These are phyloP conservation scores for Poeciliopsis turrubarensis DNA, from an alignment of 2,113 vertebrate species.

Conservation along the genomic window DNA sequence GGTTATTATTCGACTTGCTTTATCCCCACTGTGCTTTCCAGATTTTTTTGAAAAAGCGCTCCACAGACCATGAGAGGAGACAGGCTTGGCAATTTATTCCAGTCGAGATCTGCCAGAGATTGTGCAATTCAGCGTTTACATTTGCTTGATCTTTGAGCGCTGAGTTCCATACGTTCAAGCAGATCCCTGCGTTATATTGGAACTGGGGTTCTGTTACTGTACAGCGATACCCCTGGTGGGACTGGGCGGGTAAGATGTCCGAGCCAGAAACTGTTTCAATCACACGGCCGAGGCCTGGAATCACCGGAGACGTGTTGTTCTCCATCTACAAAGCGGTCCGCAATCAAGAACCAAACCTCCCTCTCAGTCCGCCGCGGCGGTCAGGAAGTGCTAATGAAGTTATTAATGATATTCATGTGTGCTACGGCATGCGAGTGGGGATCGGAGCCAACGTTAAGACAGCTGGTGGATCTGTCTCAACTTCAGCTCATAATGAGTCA, in stretches of 20 bases:
- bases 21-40: conserved; percentile 34
- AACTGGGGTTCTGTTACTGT: conserved; percentile 57
- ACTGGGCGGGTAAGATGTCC: conserved; percentile 46
- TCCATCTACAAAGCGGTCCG: conserved; percentile 58
- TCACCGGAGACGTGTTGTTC: conserved; percentile 68
- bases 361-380: conserved; percentile 32
- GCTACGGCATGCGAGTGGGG: conserved; percentile 48
- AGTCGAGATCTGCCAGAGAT: conserved; percentile 33
- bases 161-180: conserved; percentile 35
- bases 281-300: conserved; percentile 45
- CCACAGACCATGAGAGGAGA: conserved; percentile 45
- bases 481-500: conserved; percentile 42
- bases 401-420: conserved; percentile 77
- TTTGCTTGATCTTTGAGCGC: conserved; percentile 56
- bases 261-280: conserved; percentile 68
- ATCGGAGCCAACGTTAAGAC: conserved; percentile 44
- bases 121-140: conserved; percentile 55
- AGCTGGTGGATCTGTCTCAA: conserved; percentile 59
- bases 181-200: conserved; percentile 26
- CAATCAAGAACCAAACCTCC: conserved; percentile 62
- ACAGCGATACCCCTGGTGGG: conserved; percentile 59
- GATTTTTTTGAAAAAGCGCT: conserved; percentile 44
- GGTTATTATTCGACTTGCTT: conserved; percentile 53
- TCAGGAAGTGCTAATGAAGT: conserved; percentile 73
- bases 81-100: conserved; percentile 49